These are phyloP conservation scores for Leptinotarsa undecemlineata DNA, from an alignment of 1,140 invertebrate species.

Conservation along the genomic window DNA sequence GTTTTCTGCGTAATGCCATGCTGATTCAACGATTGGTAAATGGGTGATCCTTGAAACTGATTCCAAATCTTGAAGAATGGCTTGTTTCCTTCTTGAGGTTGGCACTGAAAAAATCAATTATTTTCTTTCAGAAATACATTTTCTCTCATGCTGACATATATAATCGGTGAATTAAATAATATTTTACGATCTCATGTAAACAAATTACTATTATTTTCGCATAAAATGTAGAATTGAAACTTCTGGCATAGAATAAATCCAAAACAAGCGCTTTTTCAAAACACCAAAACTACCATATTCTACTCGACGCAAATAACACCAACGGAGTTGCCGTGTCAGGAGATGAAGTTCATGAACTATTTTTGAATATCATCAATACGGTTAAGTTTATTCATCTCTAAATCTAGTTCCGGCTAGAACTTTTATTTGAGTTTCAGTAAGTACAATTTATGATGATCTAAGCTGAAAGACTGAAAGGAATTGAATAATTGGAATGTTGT, in stretches of 20 bases:
- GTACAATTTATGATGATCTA: too few relatives aligned
- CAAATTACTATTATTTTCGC: not conserved
- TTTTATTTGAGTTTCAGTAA: too few relatives aligned
- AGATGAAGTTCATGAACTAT: too few relatives aligned
- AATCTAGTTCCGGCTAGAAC: too few relatives aligned
- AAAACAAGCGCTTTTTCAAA: not conserved
- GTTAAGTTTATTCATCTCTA: too few relatives aligned
- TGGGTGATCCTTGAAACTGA: conserved; percentile 68
- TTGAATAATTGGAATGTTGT: too few relatives aligned
- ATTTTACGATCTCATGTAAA: not conserved
- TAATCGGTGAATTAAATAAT: not conserved
- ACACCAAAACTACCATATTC: not conserved
- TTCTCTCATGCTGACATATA: not conserved
- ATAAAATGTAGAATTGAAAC: not conserved
- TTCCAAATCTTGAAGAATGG: conserved; percentile 62
- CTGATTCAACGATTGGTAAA: conserved; percentile 73
- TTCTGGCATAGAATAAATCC: not conserved
- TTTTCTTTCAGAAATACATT: not conserved
- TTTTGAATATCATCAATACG: too few relatives aligned
- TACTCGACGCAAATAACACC: not conserved
- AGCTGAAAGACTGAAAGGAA: too few relatives aligned
- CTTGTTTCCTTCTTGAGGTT: conserved; percentile 36
- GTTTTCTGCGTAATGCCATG: conserved; percentile 69
- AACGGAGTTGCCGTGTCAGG: too few relatives aligned
- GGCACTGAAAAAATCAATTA: conserved; percentile 33